phyloP scores from a whole-genome alignment of 2,888 invertebrate genomes.

The Pachycephus smyrnensis region DNA sequence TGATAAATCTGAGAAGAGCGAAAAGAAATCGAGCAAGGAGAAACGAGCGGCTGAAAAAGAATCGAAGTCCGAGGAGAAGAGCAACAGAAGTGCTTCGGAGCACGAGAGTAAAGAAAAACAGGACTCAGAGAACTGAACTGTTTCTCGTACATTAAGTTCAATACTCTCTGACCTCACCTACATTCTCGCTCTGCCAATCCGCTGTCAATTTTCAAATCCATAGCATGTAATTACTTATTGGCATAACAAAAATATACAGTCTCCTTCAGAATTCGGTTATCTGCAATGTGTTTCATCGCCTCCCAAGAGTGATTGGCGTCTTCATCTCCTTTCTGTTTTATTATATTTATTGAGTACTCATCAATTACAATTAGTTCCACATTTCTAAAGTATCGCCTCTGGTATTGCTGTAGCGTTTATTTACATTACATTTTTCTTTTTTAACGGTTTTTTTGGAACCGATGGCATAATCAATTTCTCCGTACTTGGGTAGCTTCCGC shows the following conservation, averaged over 20 bases:
- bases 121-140: constrained; percentile 48
- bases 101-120: constrained; percentile 44
- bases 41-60: constrained; percentile 52
- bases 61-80: constrained; percentile 49
- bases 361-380: background rate
- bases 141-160: background rate
- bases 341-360: constrained; percentile 1
- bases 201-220: constrained; percentile 28
- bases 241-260: constrained; percentile 32
- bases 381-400: background rate
- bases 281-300: background rate
- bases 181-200: background rate
- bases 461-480: background rate
- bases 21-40: constrained; percentile 55
- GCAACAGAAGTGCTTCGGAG: constrained; percentile 41
- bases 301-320: background rate
- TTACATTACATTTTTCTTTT: background rate
- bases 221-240: constrained; percentile 33
- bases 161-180: background rate
- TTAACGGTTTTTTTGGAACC: background rate
- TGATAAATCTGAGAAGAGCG: constrained; percentile 47
- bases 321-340: background rate
- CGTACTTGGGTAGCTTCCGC: background rate
- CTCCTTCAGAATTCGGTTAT: background rate
- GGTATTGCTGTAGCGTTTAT: background rate